phyloP scores from a whole-genome alignment of 2,797 vertebrate species.

The Leuciscus waleckii region DNA sequence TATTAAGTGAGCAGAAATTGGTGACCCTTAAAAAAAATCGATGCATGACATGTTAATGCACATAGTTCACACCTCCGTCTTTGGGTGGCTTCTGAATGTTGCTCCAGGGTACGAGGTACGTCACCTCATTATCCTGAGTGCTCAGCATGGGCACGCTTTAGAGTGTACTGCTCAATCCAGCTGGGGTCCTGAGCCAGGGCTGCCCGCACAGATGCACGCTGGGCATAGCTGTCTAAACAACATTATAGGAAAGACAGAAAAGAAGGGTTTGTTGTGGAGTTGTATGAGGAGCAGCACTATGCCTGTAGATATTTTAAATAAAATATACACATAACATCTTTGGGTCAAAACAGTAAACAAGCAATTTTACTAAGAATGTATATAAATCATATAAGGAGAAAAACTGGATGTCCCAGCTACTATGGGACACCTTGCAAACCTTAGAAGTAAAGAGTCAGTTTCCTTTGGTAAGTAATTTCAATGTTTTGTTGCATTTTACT shows the following conservation, averaged over 20 bases:
- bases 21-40: background rate
- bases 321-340: background rate
- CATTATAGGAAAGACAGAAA: slow-evolving; percentile 2
- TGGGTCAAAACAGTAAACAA: background rate
- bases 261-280: background rate
- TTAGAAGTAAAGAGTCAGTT: background rate
- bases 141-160: slow-evolving; percentile 80
- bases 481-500: background rate
- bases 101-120: slow-evolving; percentile 91
- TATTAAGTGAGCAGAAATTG: background rate
- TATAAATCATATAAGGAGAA: background rate
- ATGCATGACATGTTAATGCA: background rate
- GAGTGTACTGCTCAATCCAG: slow-evolving; percentile 86
- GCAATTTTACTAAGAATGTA: background rate
- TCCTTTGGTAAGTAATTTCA: background rate
- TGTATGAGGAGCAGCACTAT: background rate
- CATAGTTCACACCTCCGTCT: slow-evolving; percentile 78
- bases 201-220: slow-evolving; percentile 82
- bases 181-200: slow-evolving; percentile 83
- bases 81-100: slow-evolving; percentile 80
- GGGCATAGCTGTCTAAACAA: slow-evolving; percentile 84
- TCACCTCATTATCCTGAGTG: slow-evolving; percentile 86
- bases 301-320: background rate
- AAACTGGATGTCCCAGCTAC: background rate
- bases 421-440: background rate